Evolutionary conservation across 2,888 invertebrate species (phyloP).

Genomic region (Tridacna crocea): DNA sequence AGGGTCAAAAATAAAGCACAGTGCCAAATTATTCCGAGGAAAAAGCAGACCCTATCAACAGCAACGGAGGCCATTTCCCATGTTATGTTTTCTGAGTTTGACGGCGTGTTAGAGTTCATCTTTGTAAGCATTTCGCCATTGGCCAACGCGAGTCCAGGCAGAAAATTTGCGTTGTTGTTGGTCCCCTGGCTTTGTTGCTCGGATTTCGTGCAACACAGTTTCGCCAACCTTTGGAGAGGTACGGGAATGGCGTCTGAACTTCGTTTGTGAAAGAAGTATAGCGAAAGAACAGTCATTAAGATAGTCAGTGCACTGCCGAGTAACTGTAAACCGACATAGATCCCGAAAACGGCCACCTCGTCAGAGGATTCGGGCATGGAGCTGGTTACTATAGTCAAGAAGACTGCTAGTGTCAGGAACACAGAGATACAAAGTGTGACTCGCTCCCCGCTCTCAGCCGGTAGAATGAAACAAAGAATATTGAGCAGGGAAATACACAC

Average conservation of each 20-base stretch:
- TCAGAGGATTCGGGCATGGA: conserved; percentile 65
- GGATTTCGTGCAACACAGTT: conserved; percentile 26
- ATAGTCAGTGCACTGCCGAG: conserved; percentile 62
- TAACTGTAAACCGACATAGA: conserved; percentile 63
- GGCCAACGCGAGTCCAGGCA: background rate
- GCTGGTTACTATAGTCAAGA: conserved; percentile 61
- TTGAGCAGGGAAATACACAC: conserved; percentile 50
- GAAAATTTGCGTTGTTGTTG: background rate
- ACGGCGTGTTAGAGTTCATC: background rate
- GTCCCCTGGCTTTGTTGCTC: background rate
- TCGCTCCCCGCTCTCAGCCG: conserved; percentile 50
- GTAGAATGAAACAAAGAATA: conserved; percentile 48
- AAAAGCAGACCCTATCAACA: conserved; percentile 59
- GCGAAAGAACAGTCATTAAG: conserved; percentile 56
- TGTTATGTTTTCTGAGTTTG: conserved; percentile 12
- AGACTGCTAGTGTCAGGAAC: conserved; percentile 66
- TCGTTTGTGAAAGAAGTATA: conserved; percentile 54
- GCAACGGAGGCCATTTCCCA: conserved; percentile 60
- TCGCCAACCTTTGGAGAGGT: conserved; percentile 22
- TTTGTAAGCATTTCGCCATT: background rate
- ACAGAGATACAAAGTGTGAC: conserved; percentile 55
- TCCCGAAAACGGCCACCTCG: conserved; percentile 61
- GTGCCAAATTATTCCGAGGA: conserved; percentile 49
- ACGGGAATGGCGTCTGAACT: conserved; percentile 38
- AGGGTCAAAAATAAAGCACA: conserved; percentile 36